Evolutionary conservation across 2,113 vertebrate species (phyloP), one percentile per base, ranked within the genome.

Genomic region (Nipponia nippon): DNA sequence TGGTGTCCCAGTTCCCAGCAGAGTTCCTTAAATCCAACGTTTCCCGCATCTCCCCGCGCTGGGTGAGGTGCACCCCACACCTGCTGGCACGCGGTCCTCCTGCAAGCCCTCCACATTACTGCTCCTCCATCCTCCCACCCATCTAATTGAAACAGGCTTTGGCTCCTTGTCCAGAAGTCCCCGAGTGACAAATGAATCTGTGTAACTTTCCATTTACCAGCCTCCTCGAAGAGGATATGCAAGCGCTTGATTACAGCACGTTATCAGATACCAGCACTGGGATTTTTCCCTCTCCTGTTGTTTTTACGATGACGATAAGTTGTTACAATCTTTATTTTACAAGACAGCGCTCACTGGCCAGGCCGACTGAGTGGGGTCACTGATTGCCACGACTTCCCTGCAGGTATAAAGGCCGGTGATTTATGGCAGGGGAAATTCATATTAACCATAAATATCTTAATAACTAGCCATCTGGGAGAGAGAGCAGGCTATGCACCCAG

Each of bases 401-500:
- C 94, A 97, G 95, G 97, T 97, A 97, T n/a, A 87, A 95, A 95
- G 8, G 61, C 73, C 0, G 5, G 66, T 96, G 96, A 97, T 96
- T 97, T 97, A 97, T 80, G 81, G 81, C 66, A 62, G 58, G 81
- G 96, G 94, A 97, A 97, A 97, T 96, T 94, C 87, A 88, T 97
- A 95, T 94, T 95, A 96, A 87, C 97, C 87, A 89, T 94, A 97
- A 97, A 96, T 96, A 97, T 95, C 97, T 93, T 70, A 94, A 95
- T 95, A 96, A 97, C 81, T 87, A 93, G 91, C 78, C 93, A 15
- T 36, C 29, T 87, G 96, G 94, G 94, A 95, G 81, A 55, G 78
- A 70, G 78, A 79, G 66, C 3, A 3, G 66, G 62, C 70, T 30
- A 2, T 10, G 65, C 73, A 80, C 47, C 77, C 89, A 77, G 13